These are phyloP conservation scores for Drosophila chauvacae DNA, from an alignment of 1,140 invertebrate species.

Conservation along the genomic window DNA sequence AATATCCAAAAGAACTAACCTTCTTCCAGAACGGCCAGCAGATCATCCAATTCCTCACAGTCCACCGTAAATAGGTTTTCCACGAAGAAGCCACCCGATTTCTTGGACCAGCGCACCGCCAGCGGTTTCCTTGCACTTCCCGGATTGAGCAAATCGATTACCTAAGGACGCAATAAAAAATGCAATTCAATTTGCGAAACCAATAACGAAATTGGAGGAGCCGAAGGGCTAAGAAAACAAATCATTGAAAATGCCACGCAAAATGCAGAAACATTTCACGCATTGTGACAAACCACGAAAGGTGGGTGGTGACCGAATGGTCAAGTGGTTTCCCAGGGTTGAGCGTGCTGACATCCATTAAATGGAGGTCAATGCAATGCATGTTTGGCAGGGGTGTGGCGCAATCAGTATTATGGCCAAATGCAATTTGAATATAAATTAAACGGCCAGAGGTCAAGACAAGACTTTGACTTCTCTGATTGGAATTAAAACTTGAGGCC, in stretches of 20 bases:
- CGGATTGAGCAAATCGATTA: constrained; percentile 96
- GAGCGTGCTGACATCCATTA: constrained; percentile 45
- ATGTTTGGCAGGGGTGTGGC: constrained; percentile 41
- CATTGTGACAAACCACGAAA: constrained; percentile 37
- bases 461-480: not conserved
- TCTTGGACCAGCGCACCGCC: constrained; percentile 96
- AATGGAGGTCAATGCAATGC: constrained; percentile 68
- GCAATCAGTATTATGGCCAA: constrained; percentile 51
- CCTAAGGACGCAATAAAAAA: constrained; percentile 86
- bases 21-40: constrained; percentile 97
- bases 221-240: constrained; percentile 53
- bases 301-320: not conserved
- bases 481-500: not conserved
- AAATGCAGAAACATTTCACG: constrained; percentile 55
- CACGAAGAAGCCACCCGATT: constrained; percentile 95
- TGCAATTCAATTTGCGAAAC: constrained; percentile 74
- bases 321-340: constrained; percentile 6
- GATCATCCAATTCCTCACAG: constrained; percentile 96
- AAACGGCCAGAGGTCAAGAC: constrained; percentile 24
- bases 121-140: constrained; percentile 92
- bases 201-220: constrained; percentile 52
- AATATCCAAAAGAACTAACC: constrained; percentile 86
- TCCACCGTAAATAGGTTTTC: constrained; percentile 98
- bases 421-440: constrained; percentile 50
- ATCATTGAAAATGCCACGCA: constrained; percentile 74